Evolutionary conservation across 2,113 vertebrate species (phyloP).

Genomic region (Rostratula benghalensis): DNA sequence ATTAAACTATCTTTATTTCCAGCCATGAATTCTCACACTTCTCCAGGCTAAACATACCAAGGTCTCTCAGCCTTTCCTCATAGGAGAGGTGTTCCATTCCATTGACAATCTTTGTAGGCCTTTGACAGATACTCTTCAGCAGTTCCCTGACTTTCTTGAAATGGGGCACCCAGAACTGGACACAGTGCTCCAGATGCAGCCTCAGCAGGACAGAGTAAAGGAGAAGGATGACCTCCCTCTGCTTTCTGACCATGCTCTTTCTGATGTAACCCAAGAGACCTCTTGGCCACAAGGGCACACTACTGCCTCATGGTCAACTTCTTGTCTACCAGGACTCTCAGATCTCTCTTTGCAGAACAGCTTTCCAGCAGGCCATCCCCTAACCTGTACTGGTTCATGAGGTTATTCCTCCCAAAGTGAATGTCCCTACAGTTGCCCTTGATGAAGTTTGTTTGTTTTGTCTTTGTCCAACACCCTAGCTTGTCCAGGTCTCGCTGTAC

Average conservation of each 20-base stretch:
- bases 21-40: background rate
- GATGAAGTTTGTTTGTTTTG: background rate
- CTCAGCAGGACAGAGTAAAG: too few relatives aligned
- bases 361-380: background rate
- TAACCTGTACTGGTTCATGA: background rate
- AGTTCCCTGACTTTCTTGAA: too few relatives aligned
- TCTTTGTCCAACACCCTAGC: background rate
- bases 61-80: too few relatives aligned
- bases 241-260: background rate
- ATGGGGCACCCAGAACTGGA: too few relatives aligned
- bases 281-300: background rate
- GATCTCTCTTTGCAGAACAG: background rate
- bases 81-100: too few relatives aligned
- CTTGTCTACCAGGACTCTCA: background rate
- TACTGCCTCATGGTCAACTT: background rate
- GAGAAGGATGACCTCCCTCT: background rate
- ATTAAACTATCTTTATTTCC: background rate
- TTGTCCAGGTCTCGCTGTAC: background rate
- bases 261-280: background rate
- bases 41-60: too few relatives aligned
- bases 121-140: too few relatives aligned
- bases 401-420: background rate
- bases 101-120: too few relatives aligned
- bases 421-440: background rate
- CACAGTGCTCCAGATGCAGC: too few relatives aligned